Base-by-base conservation (phyloP, 2,113 vertebrate species). In the Salvator merianae region DNA sequence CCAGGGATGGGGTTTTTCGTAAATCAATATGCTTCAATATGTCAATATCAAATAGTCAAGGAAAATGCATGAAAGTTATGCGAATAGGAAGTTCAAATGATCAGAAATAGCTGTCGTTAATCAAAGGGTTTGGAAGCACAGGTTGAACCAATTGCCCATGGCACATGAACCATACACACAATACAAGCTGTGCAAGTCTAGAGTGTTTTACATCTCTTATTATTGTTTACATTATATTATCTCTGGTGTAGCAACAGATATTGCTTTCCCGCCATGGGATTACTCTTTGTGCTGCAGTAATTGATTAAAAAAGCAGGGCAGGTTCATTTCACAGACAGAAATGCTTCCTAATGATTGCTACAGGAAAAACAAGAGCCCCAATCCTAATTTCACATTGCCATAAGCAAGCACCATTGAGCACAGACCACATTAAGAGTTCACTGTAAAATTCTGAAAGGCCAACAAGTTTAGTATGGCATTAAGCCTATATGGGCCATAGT, bases 1-100 rank as follows among this genome's bases (percentile, higher is more conserved):
- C 99, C 62, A 99, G 92, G 26, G 99, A 99, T 1, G 99, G 99
- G 0, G 99, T 99, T 81, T 98, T 99, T 94, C 99, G 97, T 94
- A 99, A 93, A 93, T 99, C 99, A 88, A 99, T 97, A 86, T 99
- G 97, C 94, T 99, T 99, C 1, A 99, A 93, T 78, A 97, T 96
- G 96, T 99, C 32, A 70, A 94, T 20, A 84, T 0, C 0, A 32
- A 85, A 79, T 1, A 0, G 91, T 96, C 90, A 96, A 30, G 95
- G 93, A 94, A 90, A 93, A 90, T 65, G 24, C 30, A 68, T 55
- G 24, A 12, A 0, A 43, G 77, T 84, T 66, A 66, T 74, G 14
- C 5, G 18, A 34, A 70, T 36, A 0, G 68, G 78, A 82, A 84
- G 36, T 0, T 53, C 34, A 43, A 10, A 76, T 28, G 13, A 53